Conservation (phyloP, 2,797 vertebrate species). For the Chelon auratus region DNA sequence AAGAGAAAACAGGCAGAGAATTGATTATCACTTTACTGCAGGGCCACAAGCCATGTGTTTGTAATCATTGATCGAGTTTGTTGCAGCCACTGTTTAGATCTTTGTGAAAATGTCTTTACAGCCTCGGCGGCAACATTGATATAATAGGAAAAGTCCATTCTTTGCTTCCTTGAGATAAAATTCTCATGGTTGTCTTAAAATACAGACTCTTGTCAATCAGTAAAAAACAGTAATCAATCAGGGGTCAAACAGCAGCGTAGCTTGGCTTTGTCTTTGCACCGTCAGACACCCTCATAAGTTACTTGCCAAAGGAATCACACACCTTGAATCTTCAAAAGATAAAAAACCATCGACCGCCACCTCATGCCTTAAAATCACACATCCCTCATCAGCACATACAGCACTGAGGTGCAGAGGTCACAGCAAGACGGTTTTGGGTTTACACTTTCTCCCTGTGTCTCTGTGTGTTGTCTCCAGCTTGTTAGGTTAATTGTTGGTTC, state of each 20-base stretch:
- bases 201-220: not conserved
- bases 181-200: conserved; percentile 4
- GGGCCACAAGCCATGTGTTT: conserved; percentile 50
- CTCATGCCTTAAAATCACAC: not conserved
- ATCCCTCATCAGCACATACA: not conserved
- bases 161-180: conserved; percentile 29
- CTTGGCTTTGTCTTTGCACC: too few relatives aligned
- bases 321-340: too few relatives aligned
- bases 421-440: too few relatives aligned
- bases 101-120: conserved; percentile 45
- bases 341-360: not conserved
- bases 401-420: too few relatives aligned
- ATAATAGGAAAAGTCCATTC: conserved; percentile 28
- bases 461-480: too few relatives aligned
- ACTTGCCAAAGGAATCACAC: too few relatives aligned
- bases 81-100: conserved; percentile 38
- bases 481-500: too few relatives aligned
- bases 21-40: conserved; percentile 66
- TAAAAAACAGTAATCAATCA: not conserved
- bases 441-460: too few relatives aligned
- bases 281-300: too few relatives aligned
- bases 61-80: conserved; percentile 61
- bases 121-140: conserved; percentile 13
- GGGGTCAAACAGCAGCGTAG: not conserved
- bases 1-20: conserved; percentile 36